phyloP scores from a whole-genome alignment of 1,140 invertebrate genomes.

The Eupristina koningsbergeri region DNA sequence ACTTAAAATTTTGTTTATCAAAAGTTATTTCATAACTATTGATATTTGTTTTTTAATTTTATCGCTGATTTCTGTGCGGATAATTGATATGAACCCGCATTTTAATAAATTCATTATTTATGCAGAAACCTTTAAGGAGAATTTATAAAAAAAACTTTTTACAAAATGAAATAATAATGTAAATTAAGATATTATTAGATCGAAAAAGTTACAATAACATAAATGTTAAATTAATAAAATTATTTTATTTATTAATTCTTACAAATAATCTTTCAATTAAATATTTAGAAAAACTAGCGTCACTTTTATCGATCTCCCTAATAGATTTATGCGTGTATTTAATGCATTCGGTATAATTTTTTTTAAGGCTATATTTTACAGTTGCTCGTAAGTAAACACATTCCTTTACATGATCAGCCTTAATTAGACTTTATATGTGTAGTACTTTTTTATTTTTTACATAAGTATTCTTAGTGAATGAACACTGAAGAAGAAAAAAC shows the following conservation, averaged over 20 bases:
- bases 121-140: conserved; percentile 50
- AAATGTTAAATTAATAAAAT: background rate
- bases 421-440: conserved; percentile 1
- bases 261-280: background rate
- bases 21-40: conserved; percentile 11
- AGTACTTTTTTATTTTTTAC: conserved; percentile 10
- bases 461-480: conserved; percentile 16
- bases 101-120: conserved; percentile 30
- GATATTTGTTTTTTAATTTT: conserved; percentile 41
- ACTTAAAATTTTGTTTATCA: background rate
- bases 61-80: background rate
- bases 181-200: background rate
- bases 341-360: conserved; percentile 17
- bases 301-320: conserved; percentile 35
- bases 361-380: conserved; percentile 33
- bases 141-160: conserved; percentile 28
- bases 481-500: background rate
- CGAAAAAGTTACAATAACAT: background rate
- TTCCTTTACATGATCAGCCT: conserved; percentile 1
- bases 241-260: background rate
- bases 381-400: background rate
- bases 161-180: background rate
- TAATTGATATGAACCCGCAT: conserved; percentile 60
- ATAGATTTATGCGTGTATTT: conserved; percentile 40
- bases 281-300: background rate